Evolutionary conservation across 1,140 invertebrate species (phyloP).

Genomic region (Cydia fagiglandana): DNA sequence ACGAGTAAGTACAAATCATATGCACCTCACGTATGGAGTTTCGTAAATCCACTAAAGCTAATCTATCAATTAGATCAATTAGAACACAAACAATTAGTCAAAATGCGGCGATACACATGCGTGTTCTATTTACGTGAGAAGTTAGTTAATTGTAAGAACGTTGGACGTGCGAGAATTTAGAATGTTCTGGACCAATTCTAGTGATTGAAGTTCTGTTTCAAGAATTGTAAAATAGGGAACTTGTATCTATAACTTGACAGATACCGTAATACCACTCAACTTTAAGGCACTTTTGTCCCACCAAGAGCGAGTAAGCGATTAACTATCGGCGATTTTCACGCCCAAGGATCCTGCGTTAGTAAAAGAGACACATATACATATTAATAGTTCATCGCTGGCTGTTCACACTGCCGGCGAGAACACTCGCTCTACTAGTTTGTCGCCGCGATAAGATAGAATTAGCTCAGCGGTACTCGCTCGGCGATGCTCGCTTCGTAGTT

Average conservation of each 20-base stretch:
- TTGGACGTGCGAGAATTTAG: background rate
- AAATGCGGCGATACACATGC: constrained; percentile 27
- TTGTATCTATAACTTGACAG: background rate
- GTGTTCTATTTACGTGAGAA: constrained; percentile 25
- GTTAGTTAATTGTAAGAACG: background rate
- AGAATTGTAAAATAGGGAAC: background rate
- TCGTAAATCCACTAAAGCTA: constrained; percentile 16
- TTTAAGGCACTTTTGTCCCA: too few relatives aligned
- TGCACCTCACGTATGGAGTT: background rate
- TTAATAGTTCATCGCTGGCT: too few relatives aligned
- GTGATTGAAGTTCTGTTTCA: background rate
- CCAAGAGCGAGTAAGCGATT: too few relatives aligned
- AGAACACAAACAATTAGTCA: constrained; percentile 25
- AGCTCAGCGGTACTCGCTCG: too few relatives aligned
- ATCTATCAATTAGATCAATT: constrained; percentile 19
- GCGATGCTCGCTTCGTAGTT: too few relatives aligned
- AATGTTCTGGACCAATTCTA: background rate
- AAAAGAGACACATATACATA: too few relatives aligned
- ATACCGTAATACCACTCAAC: too few relatives aligned
- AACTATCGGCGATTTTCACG: too few relatives aligned
- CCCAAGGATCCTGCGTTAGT: too few relatives aligned
- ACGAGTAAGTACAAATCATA: background rate
- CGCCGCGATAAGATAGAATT: too few relatives aligned
- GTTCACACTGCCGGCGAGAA: too few relatives aligned
- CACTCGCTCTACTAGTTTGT: too few relatives aligned